phyloP scores from a whole-genome alignment of 2,888 invertebrate species.

The Aleiodes leptofemur region DNA sequence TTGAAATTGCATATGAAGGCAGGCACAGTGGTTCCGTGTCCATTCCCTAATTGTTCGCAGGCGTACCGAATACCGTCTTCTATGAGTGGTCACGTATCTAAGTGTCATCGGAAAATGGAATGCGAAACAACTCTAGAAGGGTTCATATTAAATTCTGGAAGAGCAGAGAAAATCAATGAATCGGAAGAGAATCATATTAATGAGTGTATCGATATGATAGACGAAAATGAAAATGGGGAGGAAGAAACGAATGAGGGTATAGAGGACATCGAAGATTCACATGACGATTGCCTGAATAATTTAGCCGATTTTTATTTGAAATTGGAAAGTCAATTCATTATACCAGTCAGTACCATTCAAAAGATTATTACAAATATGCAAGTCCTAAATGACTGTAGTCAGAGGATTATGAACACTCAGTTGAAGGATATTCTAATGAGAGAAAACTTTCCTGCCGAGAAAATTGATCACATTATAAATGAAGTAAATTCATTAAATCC shows the following conservation, averaged over 20 bases:
- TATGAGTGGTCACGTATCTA: not conserved
- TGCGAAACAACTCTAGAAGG: too few species aligned
- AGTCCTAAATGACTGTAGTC: not conserved
- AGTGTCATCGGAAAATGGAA: not conserved
- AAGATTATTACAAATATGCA: slow-evolving; percentile 32
- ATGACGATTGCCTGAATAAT: not conserved
- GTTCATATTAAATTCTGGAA: not conserved
- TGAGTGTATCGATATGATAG: not conserved
- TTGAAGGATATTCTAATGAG: not conserved
- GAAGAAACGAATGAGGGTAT: too few species aligned
- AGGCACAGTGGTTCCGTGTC: not conserved
- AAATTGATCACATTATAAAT: not conserved
- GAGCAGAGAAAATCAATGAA: not conserved
- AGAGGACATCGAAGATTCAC: not conserved
- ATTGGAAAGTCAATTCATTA: slow-evolving; percentile 42
- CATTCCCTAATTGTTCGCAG: not conserved
- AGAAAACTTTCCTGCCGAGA: not conserved
- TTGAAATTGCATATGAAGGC: too few species aligned
- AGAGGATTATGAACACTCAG: not conserved
- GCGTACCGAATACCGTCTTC: not conserved
- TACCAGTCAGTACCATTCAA: slow-evolving; percentile 8
- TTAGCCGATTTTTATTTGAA: slow-evolving; percentile 10
- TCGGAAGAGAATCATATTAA: not conserved
- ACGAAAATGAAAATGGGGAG: not conserved
- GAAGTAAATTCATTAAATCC: not conserved